phyloP scores from a whole-genome alignment of 1,140 invertebrate genomes.

The Brachionus calyciflorus region DNA sequence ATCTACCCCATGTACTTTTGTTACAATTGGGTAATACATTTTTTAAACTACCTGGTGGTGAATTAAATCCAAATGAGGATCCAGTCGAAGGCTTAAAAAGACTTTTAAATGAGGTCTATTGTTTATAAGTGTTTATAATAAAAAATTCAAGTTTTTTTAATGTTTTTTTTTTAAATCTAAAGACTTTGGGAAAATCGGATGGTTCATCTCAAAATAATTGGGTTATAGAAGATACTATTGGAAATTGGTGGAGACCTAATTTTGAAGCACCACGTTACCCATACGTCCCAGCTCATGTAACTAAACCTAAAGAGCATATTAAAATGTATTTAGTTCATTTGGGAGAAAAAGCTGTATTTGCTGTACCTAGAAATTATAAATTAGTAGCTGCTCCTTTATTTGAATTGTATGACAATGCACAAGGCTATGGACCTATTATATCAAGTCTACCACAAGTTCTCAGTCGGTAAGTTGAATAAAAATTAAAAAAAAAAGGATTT shows the following conservation, averaged over 20 bases:
- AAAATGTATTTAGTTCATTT: conserved; percentile 44
- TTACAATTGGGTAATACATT: conserved; percentile 97
- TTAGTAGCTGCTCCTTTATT: conserved; percentile 98
- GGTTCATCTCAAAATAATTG: conserved; percentile 89
- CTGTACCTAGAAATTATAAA: conserved; percentile 99
- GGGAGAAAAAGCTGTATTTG: conserved; percentile 74
- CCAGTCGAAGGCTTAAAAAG: conserved; percentile 95
- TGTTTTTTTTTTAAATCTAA: too few species aligned
- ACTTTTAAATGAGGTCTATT: conserved; percentile 68
- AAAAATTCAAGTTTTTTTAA: too few species aligned
- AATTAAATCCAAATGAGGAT: conserved; percentile 93
- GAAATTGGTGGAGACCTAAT: conserved; percentile 99
- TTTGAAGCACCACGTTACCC: conserved; percentile 99
- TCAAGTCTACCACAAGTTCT: conserved; percentile 92
- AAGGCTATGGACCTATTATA: conserved; percentile 98
- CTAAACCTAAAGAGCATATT: conserved; percentile 96
- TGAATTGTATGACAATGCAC: conserved; percentile 97
- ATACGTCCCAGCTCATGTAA: conserved; percentile 97
- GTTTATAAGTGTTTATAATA: too few species aligned
- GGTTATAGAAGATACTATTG: conserved; percentile 95
- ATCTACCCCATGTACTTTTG: conserved; percentile 90
- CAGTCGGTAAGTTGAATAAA: conserved; percentile 69
- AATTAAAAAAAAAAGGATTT: conserved; percentile 71
- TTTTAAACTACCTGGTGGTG: conserved; percentile 84
- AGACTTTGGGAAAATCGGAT: conserved; percentile 90